phyloP scores from a whole-genome alignment of 1,140 invertebrate genomes.

The Ruditapes philippinarum region DNA sequence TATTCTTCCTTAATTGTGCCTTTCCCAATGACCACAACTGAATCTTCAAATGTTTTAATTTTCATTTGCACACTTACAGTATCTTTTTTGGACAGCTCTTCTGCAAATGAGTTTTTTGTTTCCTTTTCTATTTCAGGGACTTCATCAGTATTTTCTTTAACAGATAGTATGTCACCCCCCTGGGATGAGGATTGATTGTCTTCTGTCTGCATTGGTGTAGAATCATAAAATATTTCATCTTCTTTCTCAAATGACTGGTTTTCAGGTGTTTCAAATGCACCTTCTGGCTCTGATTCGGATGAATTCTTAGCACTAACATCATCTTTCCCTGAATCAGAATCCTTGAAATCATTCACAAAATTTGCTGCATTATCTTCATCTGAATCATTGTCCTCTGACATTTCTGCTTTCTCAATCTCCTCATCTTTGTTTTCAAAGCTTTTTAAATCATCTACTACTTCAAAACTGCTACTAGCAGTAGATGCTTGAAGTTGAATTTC shows the following conservation, averaged over 20 bases:
- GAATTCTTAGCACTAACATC: neutral
- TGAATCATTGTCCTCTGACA: neutral
- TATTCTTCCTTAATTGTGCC: constrained; percentile 2
- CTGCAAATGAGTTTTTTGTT: neutral
- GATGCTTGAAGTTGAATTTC: neutral
- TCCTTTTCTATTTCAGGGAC: neutral
- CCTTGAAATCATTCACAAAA: neutral
- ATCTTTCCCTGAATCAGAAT: neutral
- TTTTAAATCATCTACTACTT: neutral
- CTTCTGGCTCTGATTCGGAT: neutral
- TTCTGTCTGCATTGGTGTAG: neutral
- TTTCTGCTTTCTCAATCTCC: neutral
- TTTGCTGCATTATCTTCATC: neutral
- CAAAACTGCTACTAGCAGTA: neutral
- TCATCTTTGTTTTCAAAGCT: neutral
- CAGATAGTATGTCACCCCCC: no score
- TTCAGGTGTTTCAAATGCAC: neutral
- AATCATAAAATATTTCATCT: neutral
- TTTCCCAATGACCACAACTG: neutral
- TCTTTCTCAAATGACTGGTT: neutral
- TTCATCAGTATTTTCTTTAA: neutral
- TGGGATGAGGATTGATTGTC: no score
- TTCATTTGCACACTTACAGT: neutral
- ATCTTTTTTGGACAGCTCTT: no score
- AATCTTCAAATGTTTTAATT: neutral